Conservation (phyloP, 1,140 invertebrate genomes). For the Polypedilum vanderplanki region DNA sequence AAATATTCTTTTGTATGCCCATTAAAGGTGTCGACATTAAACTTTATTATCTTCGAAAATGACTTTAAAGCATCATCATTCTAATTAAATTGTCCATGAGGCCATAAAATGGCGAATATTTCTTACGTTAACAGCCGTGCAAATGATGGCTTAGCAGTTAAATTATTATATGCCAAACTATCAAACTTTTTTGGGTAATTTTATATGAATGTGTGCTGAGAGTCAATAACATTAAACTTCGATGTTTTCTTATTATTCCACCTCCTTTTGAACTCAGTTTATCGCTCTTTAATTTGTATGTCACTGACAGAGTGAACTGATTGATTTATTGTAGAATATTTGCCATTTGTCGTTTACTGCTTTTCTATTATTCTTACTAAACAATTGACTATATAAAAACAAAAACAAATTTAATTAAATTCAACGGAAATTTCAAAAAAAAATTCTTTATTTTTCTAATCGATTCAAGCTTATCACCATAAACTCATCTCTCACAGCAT, state of each 20-base stretch:
- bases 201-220: not conserved
- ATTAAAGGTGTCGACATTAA: not conserved
- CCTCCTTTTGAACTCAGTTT: not conserved
- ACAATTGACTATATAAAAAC: too few species aligned
- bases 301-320: too few species aligned
- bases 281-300: too few species aligned
- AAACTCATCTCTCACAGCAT: not conserved
- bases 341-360: too few species aligned
- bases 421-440: too few species aligned
- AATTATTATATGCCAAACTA: not conserved
- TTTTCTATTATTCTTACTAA: too few species aligned
- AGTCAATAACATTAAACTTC: not conserved
- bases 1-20: too few species aligned
- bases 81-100: constrained; percentile 13
- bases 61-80: constrained; percentile 18
- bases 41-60: not conserved
- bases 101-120: not conserved
- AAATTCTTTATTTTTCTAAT: too few species aligned
- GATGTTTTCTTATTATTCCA: too few species aligned
- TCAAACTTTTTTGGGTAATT: not conserved
- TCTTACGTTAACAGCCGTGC: not conserved
- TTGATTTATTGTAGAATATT: too few species aligned
- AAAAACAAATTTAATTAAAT: too few species aligned
- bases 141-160: not conserved
- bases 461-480: not conserved